Evolutionary conservation across 2,113 vertebrate species (phyloP).

Genomic region (Halcyon senegalensis): DNA sequence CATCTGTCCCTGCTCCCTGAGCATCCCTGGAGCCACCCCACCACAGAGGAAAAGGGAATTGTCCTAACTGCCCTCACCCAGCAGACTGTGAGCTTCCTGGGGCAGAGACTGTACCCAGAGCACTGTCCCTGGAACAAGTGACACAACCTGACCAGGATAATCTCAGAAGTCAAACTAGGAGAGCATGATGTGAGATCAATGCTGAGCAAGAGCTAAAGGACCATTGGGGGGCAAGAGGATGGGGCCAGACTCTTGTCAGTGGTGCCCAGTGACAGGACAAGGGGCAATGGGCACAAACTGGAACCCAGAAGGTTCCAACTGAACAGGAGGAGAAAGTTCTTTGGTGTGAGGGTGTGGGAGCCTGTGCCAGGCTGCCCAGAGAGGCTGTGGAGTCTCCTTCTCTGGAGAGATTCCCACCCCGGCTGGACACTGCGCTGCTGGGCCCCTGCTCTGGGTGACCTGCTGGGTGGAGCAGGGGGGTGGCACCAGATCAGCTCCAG

Average conservation of each 20-base stretch:
- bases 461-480: no score
- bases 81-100: background rate
- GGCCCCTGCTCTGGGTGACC: background rate
- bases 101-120: background rate
- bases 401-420: no score
- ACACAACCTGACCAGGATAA: no score
- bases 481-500: background rate
- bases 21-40: background rate
- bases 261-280: background rate
- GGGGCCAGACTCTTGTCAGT: background rate
- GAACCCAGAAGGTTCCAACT: background rate
- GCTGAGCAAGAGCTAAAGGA: no score
- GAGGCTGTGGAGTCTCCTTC: no score
- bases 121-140: background rate
- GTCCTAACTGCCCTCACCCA: background rate
- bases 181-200: no score
- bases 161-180: no score
- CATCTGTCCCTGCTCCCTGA: accelerated
- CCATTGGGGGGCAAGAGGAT: no score
- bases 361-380: background rate
- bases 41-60: accelerated
- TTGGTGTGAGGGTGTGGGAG: background rate
- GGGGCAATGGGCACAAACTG: background rate
- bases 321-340: background rate
- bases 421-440: no score